These are phyloP conservation scores for Calyptommatus sinebrachiatus DNA, from an alignment of 2,113 vertebrate genomes.

Conservation along the genomic window DNA sequence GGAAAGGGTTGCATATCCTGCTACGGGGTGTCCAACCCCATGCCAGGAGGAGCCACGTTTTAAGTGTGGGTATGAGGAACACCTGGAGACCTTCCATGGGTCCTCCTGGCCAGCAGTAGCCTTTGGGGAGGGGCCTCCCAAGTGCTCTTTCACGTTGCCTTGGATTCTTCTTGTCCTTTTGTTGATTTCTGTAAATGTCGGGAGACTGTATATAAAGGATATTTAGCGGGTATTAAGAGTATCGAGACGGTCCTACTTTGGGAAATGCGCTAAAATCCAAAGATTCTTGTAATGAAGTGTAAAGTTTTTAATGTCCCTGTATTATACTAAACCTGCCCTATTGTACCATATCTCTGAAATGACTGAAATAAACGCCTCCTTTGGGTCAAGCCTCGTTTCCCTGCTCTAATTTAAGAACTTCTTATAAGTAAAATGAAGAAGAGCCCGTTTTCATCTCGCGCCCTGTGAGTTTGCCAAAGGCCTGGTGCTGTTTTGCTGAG, in stretches of 20 bases:
- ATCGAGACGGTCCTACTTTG: constrained; percentile 2
- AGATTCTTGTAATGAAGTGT: constrained; percentile 69
- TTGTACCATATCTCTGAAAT: constrained; percentile 47
- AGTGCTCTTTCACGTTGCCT: neutral
- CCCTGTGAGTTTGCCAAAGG: no score
- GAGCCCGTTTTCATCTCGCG: neutral
- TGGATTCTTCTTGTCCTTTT: neutral
- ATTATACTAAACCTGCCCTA: constrained; percentile 67
- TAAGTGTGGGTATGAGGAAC: no score
- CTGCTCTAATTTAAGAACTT: neutral
- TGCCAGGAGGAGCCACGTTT: no score
- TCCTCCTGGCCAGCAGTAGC: no score
- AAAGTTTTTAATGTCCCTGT: constrained; percentile 67
- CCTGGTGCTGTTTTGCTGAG: neutral
- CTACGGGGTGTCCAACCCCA: no score
- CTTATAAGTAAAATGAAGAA: neutral
- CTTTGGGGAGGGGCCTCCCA: neutral
- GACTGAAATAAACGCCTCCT: constrained; percentile 64
- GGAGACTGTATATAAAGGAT: constrained; percentile 35
- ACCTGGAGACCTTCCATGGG: no score
- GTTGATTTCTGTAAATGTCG: constrained; percentile 23
- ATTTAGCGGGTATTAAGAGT: neutral
- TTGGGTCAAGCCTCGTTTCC: rapidly evolving
- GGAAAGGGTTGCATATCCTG: no score
- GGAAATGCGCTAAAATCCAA: constrained; percentile 68